These are phyloP conservation scores for Phyllotreta striolata DNA, from an alignment of 2,888 invertebrate species.

Conservation along the genomic window DNA sequence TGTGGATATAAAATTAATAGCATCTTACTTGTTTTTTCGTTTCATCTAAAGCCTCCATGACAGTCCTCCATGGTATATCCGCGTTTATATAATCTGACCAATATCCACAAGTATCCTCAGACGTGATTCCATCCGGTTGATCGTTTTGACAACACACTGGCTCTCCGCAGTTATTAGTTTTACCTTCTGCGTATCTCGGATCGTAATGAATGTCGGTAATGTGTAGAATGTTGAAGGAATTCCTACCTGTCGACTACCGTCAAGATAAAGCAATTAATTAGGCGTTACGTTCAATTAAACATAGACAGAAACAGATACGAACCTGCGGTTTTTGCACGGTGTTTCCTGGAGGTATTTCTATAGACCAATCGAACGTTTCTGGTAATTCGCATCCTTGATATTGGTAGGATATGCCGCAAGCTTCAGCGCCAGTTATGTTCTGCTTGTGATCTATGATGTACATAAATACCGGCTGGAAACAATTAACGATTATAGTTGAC, in stretches of 20 bases:
- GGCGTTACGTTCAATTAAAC: neutral
- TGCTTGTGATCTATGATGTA: conserved; percentile 67
- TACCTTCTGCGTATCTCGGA: conserved; percentile 72
- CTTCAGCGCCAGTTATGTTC: conserved; percentile 62
- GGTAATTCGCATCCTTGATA: conserved; percentile 49
- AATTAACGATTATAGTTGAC: conserved; percentile 34
- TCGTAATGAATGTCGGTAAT: conserved; percentile 85
- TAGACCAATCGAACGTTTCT: conserved; percentile 43
- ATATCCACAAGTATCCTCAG: conserved; percentile 68
- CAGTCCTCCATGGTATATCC: conserved; percentile 75
- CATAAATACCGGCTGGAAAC: conserved; percentile 65
- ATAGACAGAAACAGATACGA: neutral
- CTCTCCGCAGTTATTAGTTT: conserved; percentile 71
- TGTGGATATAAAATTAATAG: no score
- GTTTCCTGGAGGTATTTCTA: conserved; percentile 45
- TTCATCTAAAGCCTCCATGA: conserved; percentile 49
- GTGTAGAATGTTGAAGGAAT: conserved; percentile 65
- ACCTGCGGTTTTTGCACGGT: conserved; percentile 28
- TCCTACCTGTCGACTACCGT: conserved; percentile 30
- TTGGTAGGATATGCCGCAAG: conserved; percentile 68
- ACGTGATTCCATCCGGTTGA: conserved; percentile 61
- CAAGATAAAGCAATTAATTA: no score
- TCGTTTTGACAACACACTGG: conserved; percentile 80
- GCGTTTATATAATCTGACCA: conserved; percentile 86
- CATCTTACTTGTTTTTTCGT: conserved; percentile 27